A percentile compares a stretch with the other conserved stretches of the same genome.
These are phyloP conservation scores for Coelinius sp. DNA, from an alignment of 2,888 invertebrate species.

Conservation along the genomic window DNA sequence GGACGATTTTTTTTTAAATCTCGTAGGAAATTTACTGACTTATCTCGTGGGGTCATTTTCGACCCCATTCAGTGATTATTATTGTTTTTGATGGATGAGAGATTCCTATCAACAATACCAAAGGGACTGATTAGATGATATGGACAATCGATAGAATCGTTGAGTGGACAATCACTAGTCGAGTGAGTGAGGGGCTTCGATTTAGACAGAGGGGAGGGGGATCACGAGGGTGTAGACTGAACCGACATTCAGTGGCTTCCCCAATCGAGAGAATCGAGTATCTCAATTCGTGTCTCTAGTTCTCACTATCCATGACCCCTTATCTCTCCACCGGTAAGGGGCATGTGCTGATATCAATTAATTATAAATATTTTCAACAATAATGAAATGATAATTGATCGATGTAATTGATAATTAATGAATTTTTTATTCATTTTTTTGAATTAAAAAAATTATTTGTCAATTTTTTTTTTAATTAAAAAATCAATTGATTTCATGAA, in stretches of 20 bases:
- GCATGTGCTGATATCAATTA: background rate
- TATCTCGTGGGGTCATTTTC: background rate
- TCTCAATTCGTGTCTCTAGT: background rate
- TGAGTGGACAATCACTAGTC: constrained; percentile 26
- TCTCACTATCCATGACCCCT: background rate
- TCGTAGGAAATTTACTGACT: background rate
- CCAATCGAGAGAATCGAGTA: constrained; percentile 15
- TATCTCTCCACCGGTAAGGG: background rate
- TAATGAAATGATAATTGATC: too few species aligned
- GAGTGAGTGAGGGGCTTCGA: constrained; percentile 13
- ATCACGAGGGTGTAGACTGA: constrained; percentile 12
- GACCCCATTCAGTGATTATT: background rate
- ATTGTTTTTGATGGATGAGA: background rate
- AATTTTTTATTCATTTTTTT: too few species aligned
- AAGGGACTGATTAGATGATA: constrained; percentile 29
- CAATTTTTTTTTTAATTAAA: too few species aligned
- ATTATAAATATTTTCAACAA: background rate
- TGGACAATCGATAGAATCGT: constrained; percentile 8
- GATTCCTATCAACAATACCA: background rate
- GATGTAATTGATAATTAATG: background rate
- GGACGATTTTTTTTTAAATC: too few species aligned
- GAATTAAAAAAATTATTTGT: too few species aligned
- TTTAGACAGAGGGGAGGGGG: constrained; percentile 11
- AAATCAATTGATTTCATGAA: too few species aligned
- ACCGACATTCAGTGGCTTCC: constrained; percentile 16